phyloP scores from a whole-genome alignment of 2,113 vertebrate species.

The Lethenteron reissneri region DNA sequence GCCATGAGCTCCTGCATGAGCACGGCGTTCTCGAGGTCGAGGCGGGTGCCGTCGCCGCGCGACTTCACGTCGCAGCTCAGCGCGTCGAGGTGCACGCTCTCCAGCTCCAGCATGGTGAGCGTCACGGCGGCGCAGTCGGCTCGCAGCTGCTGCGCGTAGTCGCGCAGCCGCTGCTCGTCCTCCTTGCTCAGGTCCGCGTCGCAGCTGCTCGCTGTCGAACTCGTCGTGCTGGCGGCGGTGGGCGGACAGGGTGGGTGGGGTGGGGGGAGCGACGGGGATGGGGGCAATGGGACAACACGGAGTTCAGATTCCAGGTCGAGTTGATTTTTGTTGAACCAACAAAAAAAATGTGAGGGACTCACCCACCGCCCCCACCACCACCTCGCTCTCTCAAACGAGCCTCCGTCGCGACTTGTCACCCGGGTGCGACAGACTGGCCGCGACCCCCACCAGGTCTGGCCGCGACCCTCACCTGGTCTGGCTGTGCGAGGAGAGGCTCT shows the following conservation, averaged over 20 bases:
- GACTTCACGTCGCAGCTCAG: constrained; percentile 47
- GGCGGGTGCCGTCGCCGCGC: constrained; percentile 41
- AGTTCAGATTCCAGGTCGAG: no score
- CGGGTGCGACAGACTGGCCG: no score
- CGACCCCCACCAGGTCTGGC: no score
- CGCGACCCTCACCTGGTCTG: constrained; percentile 38
- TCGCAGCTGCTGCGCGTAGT: constrained; percentile 55
- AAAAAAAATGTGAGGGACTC: no score
- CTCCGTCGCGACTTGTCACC: no score
- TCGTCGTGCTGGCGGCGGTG: constrained; percentile 34
- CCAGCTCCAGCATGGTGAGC: constrained; percentile 53
- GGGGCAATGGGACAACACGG: no score
- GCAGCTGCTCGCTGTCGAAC: constrained; percentile 54
- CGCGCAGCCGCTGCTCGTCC: constrained; percentile 51
- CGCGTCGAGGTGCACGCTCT: constrained; percentile 54
- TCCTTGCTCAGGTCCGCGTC: constrained; percentile 57
- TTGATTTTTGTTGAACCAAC: no score
- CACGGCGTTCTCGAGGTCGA: constrained; percentile 57
- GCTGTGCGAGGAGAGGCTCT: constrained; percentile 58
- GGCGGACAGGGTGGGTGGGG: no score
- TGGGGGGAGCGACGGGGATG: no score
- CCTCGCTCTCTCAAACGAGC: no score
- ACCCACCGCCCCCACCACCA: no score
- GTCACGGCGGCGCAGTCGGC: constrained; percentile 54
- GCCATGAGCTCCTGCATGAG: constrained; percentile 75